Evolutionary conservation across 2,888 invertebrate species (phyloP).

Genomic region (Thymelicus sylvestris): DNA sequence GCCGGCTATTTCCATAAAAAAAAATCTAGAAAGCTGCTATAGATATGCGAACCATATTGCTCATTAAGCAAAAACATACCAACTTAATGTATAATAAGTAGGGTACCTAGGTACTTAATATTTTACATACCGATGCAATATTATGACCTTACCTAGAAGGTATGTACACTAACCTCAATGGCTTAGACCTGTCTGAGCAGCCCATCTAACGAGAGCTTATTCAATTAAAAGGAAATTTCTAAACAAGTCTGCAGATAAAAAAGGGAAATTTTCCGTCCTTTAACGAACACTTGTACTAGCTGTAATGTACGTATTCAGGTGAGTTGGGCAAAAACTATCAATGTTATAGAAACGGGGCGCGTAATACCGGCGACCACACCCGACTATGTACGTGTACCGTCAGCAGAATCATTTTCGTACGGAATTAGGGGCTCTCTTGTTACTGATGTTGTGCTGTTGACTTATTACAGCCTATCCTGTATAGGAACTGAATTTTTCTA

Average conservation of each 20-base stretch:
- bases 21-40: too few relatives aligned
- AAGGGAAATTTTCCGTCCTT: slow-evolving; percentile 16
- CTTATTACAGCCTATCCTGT: too few relatives aligned
- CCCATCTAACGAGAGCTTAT: neutral
- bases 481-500: too few relatives aligned
- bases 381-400: slow-evolving; percentile 48
- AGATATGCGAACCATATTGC: too few relatives aligned
- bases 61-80: too few relatives aligned
- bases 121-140: too few relatives aligned
- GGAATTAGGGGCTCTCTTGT: neutral
- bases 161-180: neutral
- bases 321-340: slow-evolving; percentile 46
- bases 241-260: slow-evolving; percentile 7
- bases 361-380: slow-evolving; percentile 61
- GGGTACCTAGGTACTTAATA: too few relatives aligned
- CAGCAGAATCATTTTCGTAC: slow-evolving; percentile 40
- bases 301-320: slow-evolving; percentile 25
- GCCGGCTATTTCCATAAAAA: too few relatives aligned
- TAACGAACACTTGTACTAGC: slow-evolving; percentile 15
- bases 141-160: too few relatives aligned
- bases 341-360: slow-evolving; percentile 60
- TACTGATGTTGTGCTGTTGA: too few relatives aligned
- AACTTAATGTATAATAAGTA: too few relatives aligned
- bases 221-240: slow-evolving; percentile 16
- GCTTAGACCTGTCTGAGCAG: neutral